These are phyloP conservation scores for Muntiacus reevesi DNA, from an alignment of 2,113 vertebrate genomes.

Conservation along the genomic window DNA sequence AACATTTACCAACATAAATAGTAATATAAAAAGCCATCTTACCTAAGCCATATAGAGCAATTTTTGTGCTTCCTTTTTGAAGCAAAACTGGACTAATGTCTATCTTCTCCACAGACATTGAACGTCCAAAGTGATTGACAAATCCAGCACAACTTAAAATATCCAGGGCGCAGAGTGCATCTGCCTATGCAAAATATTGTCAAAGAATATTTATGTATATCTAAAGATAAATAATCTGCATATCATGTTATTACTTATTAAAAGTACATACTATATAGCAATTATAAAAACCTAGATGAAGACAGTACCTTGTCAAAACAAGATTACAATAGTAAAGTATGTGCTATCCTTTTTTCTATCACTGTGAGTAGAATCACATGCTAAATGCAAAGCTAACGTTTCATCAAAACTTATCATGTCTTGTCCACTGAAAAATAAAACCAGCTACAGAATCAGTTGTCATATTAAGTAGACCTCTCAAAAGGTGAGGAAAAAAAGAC, in stretches of 20 bases:
- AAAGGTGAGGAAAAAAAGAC: neutral
- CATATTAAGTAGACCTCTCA: neutral
- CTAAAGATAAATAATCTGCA: neutral
- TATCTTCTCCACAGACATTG: conserved; percentile 92
- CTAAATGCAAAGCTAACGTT: neutral
- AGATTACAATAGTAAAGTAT: neutral
- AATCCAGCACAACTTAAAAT: conserved; percentile 94
- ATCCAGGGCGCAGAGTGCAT: conserved; percentile 94
- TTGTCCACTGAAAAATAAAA: neutral
- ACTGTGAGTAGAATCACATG: neutral
- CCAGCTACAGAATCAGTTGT: neutral
- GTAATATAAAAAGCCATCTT: conserved; percentile 70
- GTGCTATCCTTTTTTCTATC: neutral
- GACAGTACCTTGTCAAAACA: neutral
- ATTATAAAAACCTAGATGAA: conserved; percentile 9
- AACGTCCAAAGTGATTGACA: conserved; percentile 96
- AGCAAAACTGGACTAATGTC: conserved; percentile 94
- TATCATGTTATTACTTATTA: neutral
- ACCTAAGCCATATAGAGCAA: conserved; percentile 96
- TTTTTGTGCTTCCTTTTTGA: conserved; percentile 92
- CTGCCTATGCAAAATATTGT: conserved; percentile 82
- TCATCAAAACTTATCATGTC: neutral
- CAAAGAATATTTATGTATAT: neutral
- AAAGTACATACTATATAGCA: neutral
- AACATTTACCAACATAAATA: neutral